Conservation (phyloP, 2,888 invertebrate genomes). For the Pseudococcus longispinus region DNA sequence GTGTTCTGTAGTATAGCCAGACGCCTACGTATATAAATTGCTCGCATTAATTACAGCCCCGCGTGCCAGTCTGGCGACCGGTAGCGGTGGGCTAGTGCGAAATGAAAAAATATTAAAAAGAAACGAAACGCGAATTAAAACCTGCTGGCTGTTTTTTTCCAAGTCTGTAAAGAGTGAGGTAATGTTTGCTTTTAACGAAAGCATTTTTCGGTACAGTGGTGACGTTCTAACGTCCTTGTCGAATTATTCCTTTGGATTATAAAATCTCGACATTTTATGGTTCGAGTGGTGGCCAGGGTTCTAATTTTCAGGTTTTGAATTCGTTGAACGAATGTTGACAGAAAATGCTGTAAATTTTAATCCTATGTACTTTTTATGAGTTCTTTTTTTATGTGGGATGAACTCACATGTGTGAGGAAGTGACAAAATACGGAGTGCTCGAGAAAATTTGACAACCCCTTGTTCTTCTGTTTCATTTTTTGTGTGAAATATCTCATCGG, state of each 20-base stretch:
- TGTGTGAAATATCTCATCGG: too few species aligned
- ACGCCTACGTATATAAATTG: slow-evolving; percentile 24
- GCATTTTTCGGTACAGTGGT: not conserved
- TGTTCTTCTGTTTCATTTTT: too few species aligned
- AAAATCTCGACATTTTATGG: too few species aligned
- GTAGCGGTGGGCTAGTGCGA: not conserved
- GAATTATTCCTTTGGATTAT: slow-evolving; percentile 10
- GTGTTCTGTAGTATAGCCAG: not conserved
- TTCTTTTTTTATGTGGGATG: too few species aligned
- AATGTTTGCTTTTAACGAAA: slow-evolving; percentile 27
- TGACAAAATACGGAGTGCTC: too few species aligned
- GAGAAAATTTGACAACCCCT: too few species aligned
- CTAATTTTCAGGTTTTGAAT: too few species aligned
- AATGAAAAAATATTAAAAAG: slow-evolving; percentile 9
- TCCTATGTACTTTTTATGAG: too few species aligned
- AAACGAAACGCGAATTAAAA: not conserved
- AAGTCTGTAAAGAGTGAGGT: not conserved
- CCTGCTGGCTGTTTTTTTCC: not conserved
- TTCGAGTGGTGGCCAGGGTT: too few species aligned
- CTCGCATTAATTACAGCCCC: slow-evolving; percentile 28
- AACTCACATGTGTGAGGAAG: too few species aligned
- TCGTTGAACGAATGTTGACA: too few species aligned
- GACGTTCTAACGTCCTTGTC: not conserved
- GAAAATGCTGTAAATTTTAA: too few species aligned
- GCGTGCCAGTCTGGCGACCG: not conserved